Percentiles rank a stretch among this genome's conserved stretches.
Conservation (phyloP, 2,888 invertebrate species). For the Drosophila mulleri region DNA sequence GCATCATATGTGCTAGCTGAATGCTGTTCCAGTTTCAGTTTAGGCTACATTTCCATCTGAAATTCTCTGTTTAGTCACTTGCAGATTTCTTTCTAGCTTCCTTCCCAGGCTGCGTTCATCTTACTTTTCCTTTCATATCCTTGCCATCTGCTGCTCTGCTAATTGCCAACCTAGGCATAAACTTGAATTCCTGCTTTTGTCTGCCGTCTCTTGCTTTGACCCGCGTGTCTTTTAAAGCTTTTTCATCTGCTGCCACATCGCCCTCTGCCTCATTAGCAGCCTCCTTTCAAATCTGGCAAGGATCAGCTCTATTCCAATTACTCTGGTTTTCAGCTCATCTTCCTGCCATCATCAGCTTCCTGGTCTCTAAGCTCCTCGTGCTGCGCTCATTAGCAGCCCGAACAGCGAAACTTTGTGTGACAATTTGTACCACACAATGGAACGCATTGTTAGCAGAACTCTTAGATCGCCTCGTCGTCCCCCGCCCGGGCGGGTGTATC, state of each 20-base stretch:
- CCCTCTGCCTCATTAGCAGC: background rate
- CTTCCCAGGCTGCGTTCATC: background rate
- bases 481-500: slow-evolving; percentile 37
- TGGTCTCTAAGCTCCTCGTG: slow-evolving; percentile 1
- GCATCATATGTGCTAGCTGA: background rate
- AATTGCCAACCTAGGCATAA: background rate
- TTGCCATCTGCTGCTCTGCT: background rate
- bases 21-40: background rate
- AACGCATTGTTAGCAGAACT: slow-evolving; percentile 58
- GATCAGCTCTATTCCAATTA: slow-evolving; percentile 5
- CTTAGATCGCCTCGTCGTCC: background rate
- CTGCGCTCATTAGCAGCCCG: slow-evolving; percentile 44
- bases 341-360: background rate
- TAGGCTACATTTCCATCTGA: too few relatives aligned
- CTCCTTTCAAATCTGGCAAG: background rate
- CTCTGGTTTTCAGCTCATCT: slow-evolving; percentile 7
- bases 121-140: background rate
- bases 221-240: background rate
- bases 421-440: slow-evolving; percentile 69
- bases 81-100: background rate
- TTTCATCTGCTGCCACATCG: background rate
- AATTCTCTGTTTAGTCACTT: background rate
- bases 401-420: slow-evolving; percentile 51
- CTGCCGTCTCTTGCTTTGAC: too few relatives aligned
- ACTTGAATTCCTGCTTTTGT: background rate